phyloP scores from a whole-genome alignment of 2,797 vertebrate species.

The Glyptemys insculpta region DNA sequence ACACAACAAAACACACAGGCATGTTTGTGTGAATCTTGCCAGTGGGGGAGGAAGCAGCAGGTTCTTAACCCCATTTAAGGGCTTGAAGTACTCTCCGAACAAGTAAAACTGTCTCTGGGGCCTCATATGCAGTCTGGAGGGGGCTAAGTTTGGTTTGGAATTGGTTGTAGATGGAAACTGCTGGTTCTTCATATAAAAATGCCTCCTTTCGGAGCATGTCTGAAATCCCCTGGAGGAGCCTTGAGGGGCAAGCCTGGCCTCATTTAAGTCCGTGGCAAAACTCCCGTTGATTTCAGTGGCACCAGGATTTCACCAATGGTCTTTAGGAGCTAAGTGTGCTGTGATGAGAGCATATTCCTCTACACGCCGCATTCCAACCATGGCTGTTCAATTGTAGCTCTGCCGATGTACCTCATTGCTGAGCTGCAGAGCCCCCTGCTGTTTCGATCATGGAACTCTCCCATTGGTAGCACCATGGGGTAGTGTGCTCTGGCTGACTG shows the following conservation, averaged over 20 bases:
- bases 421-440: not conserved
- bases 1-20: fast-evolving
- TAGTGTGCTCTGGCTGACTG: not conserved
- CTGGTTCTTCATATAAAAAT: not conserved
- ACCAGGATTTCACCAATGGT: not conserved
- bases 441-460: not conserved
- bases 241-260: not conserved
- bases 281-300: not conserved
- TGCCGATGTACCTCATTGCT: not conserved
- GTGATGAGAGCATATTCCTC: not conserved
- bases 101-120: not conserved
- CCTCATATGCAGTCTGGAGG: not conserved
- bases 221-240: not conserved
- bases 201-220: not conserved
- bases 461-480: not conserved
- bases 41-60: not conserved
- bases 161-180: not conserved
- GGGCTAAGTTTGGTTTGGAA: not conserved
- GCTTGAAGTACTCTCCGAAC: not conserved
- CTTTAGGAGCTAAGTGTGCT: not conserved
- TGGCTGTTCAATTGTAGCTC: not conserved
- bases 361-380: not conserved
- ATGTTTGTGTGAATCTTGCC: not conserved
- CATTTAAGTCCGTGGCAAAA: not conserved
- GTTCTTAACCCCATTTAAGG: not conserved